Base-by-base conservation (phyloP, 92 coral and sea anemone species). In the Anthopleura xanthogrammica region DNA sequence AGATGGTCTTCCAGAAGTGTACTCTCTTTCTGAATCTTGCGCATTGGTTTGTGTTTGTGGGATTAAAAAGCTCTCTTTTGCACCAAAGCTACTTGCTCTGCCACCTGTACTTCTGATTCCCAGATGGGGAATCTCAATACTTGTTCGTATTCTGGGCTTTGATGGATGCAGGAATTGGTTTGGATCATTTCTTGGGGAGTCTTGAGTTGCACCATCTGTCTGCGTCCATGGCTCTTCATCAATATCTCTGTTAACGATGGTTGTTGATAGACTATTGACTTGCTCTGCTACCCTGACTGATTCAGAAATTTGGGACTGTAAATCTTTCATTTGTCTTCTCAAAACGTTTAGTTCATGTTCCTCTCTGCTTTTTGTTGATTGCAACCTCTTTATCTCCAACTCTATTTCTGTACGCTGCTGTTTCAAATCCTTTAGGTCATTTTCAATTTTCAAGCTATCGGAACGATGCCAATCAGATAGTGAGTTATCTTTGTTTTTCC, bases 381-480 rank as follows among this genome's bases (percentile, higher is more conserved):
- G 90, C 46, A 95, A 78, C 84, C 86, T 82, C 65, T 91, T 80
- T 16, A 94, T 83, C 76, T 94, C 98, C 11, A 90, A 73, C 68
- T 95, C 94, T 60, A 95, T 78, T 71, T 89, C 94, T 19, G 91
- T 77, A 60, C 90, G 91, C 48, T 94, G 90, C 58, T 76, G 89
- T 22, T 56, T 77, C 85, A 95, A 74, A 22, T 70, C 90, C 66
- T 86, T 87, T 56, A 94, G 75, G 22, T 88, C 89, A 41, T 85
- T 79, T 75, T 89, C 93, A 0, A 92, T 79, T 76, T 92, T 93
- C 42, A 52, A 57, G 17, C 87, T 79, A 62, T 87, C 88, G 16
- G 81, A 48, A 54, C 16, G 58, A 50, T 85, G 79, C 84, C 94
- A 86, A 19, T 86, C 92, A 78, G 87, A 66, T 2, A 86, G 52